Base-by-base conservation (phyloP, 2,888 invertebrate genomes). In the Noctua fimbriata region DNA sequence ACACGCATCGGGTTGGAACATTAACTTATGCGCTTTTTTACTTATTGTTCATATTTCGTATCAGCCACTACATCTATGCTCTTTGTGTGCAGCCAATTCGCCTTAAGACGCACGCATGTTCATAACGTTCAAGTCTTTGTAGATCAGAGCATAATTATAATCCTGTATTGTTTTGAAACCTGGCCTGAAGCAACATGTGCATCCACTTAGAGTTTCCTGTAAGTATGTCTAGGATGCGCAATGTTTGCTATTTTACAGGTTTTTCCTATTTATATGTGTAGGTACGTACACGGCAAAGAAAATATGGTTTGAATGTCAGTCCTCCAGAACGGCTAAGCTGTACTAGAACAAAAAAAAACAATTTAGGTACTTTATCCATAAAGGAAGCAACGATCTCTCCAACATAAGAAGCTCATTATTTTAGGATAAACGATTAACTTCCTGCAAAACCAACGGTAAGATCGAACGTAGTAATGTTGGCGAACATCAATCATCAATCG, bases 401-500 rank as follows among this genome's bases (percentile, higher is more conserved):
- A 67, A 36, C 44, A 74, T 32, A 66, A 76, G 24, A 65, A 66
- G 52, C 63, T 72, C 41, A 82, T 82, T 84, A 84, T 69, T 84
- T 86, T 86, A 69, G 78, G 86, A 60, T 52, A 71, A 73, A 69
- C 65, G 28, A 81, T 65, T 49, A 73, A 87, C 78, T 87, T 87
- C 76, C 85, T 75, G 52, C 58, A 72, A 70, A 78, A 76, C 32
- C n/a, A 66, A 47, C 65, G 44, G 60, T 44, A 75, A 66, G 52
- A 79, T 70, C 55, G 66, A 73, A 79, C 69, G 58, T 78, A 69
- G 28, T 63, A 67, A 76, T 73, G 73, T 58, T 58, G 52, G n/a
- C 18, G 74, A 58, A 70, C 83, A 83, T 87, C 80, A 88, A 85
- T 83, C 83, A 87, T n/a, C n/a, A n/a, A n/a, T n/a, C 79, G 32